Evolutionary conservation across 2,888 invertebrate species (phyloP).

Genomic region (Dysmachus trigonus): DNA sequence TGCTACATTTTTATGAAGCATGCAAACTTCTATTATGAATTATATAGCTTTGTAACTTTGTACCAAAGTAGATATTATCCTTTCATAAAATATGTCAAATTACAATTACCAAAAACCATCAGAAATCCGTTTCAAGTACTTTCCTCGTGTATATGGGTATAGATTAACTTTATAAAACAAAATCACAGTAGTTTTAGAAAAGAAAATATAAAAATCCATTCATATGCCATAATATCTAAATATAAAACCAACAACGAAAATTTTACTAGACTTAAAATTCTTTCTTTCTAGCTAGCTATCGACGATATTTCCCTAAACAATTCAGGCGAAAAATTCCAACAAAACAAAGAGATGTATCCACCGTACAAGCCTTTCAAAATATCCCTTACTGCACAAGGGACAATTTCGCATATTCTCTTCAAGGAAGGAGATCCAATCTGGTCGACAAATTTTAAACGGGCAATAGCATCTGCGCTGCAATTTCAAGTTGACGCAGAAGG

Average conservation of each 20-base stretch:
- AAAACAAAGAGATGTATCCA: slow-evolving; percentile 64
- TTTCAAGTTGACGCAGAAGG: slow-evolving; percentile 66
- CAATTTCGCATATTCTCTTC: slow-evolving; percentile 61
- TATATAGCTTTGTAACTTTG: too few species aligned
- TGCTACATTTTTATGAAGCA: too few species aligned
- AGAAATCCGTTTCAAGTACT: too few species aligned
- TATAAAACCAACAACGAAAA: not conserved
- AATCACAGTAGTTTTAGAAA: too few species aligned
- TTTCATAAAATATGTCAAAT: too few species aligned
- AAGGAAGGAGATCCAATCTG: slow-evolving; percentile 69
- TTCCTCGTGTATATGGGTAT: too few species aligned
- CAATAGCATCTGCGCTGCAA: slow-evolving; percentile 73
- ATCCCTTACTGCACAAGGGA: slow-evolving; percentile 57
- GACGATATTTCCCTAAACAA: slow-evolving; percentile 63
- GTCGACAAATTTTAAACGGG: slow-evolving; percentile 75
- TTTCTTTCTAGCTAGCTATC: slow-evolving; percentile 59
- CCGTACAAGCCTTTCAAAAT: slow-evolving; percentile 64
- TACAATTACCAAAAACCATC: too few species aligned
- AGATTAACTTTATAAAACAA: too few species aligned
- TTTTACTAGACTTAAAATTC: not conserved
- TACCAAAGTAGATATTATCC: too few species aligned
- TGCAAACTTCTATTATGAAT: too few species aligned
- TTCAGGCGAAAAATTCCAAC: slow-evolving; percentile 63
- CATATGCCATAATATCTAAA: not conserved
- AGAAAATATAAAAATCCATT: not conserved